These are phyloP conservation scores for Psilopogon haemacephalus DNA, from an alignment of 2,113 vertebrate genomes.

Conservation along the genomic window DNA sequence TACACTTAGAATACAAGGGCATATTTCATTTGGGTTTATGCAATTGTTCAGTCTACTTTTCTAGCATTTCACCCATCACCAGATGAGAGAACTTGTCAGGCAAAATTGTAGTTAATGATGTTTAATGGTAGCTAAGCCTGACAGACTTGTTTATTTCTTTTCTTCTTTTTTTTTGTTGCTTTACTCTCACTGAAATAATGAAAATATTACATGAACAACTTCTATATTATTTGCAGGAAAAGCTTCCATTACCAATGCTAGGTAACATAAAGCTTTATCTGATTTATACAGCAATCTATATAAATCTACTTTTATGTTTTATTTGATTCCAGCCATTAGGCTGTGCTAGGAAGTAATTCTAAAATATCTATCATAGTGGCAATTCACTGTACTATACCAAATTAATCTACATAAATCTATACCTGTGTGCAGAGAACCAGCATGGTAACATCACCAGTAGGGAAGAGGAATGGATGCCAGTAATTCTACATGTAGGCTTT, in stretches of 20 bases:
- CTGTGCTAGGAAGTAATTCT: slow-evolving; percentile 73
- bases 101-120: slow-evolving; percentile 74
- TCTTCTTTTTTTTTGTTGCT: slow-evolving; percentile 66
- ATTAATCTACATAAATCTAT: slow-evolving; percentile 77
- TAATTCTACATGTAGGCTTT: slow-evolving; percentile 49
- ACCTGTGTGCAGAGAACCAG: slow-evolving; percentile 59
- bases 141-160: slow-evolving; percentile 64
- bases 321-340: slow-evolving; percentile 79
- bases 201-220: slow-evolving; percentile 71
- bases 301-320: slow-evolving; percentile 78
- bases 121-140: slow-evolving; percentile 68
- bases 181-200: slow-evolving; percentile 71
- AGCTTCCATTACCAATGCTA: slow-evolving; percentile 53
- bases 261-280: slow-evolving; percentile 75
- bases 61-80: slow-evolving; percentile 67
- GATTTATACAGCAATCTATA: slow-evolving; percentile 76
- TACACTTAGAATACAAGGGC: slow-evolving; percentile 63
- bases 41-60: slow-evolving; percentile 69
- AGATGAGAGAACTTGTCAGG: slow-evolving; percentile 71
- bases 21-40: slow-evolving; percentile 72
- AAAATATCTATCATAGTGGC: slow-evolving; percentile 69
- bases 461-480: slow-evolving; percentile 43
- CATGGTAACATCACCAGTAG: slow-evolving; percentile 34
- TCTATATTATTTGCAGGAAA: slow-evolving; percentile 68
- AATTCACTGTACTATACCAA: slow-evolving; percentile 68